Evolutionary conservation across 2,888 invertebrate genomes (phyloP).

Genomic region (Encarsia formosa): DNA sequence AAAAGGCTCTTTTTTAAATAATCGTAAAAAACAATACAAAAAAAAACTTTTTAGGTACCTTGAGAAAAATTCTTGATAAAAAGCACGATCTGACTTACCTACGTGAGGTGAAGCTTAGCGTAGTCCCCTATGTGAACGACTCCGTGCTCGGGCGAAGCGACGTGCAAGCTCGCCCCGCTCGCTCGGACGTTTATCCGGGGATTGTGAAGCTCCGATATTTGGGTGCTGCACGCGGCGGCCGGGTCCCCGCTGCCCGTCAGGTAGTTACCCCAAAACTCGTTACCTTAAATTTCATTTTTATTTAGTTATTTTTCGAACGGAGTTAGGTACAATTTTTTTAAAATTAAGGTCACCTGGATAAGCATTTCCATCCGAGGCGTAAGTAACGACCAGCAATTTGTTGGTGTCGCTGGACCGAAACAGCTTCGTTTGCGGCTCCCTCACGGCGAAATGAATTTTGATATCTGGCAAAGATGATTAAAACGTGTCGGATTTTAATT

Average conservation of each 20-base stretch:
- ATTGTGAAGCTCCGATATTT: constrained; percentile 62
- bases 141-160: constrained; percentile 51
- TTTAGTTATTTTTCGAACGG: neutral
- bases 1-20: no score
- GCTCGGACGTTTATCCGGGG: constrained; percentile 57
- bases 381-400: constrained; percentile 61
- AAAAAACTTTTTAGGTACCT: no score
- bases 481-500: no score
- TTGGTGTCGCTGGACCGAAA: constrained; percentile 39
- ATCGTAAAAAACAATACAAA: no score
- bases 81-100: constrained; percentile 37
- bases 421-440: constrained; percentile 46
- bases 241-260: constrained; percentile 59
- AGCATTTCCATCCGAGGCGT: constrained; percentile 71
- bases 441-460: constrained; percentile 45
- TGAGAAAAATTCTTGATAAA: no score
- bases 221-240: constrained; percentile 61
- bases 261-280: constrained; percentile 66
- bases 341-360: constrained; percentile 54
- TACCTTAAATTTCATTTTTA: constrained; percentile 50
- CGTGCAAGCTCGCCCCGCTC: constrained; percentile 54
- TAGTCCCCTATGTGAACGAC: constrained; percentile 46
- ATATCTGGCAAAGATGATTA: constrained; percentile 37
- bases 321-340: neutral
- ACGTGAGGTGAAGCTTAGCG: constrained; percentile 44